Evolutionary conservation across 1,140 invertebrate genomes (phyloP), one percentile per base, ranked within the genome.

Genomic region (Lordiphosa collinella): DNA sequence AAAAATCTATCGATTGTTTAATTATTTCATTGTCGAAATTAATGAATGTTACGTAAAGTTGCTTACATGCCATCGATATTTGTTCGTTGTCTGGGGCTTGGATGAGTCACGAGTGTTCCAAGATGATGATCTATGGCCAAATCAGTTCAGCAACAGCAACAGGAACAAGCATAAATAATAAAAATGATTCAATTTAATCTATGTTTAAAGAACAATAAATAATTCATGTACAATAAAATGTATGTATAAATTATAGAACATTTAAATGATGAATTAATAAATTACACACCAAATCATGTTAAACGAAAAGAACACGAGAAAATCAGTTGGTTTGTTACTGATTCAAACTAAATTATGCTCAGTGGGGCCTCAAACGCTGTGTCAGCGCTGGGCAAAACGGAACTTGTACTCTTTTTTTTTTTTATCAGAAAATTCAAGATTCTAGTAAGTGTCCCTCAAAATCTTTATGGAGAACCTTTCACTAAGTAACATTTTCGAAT

Each of bases 21-120:
- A 71, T 82, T 68, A 63, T 84, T 75, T 78, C 44, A 57, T 71
- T 71, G 66, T 82, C 69, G 71, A 84, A 82, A 70, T 72, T 70
- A 80, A 80, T 80, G 63, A 72, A 75, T 76, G 79, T 82, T 71
- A 76, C 65, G 60, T 63, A 71, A 84, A 72, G 55, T 78, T 82
- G 58, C 70, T 65, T 76, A 61, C 55, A 72, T 56, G 54, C 51
- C 37, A 68, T 58, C 53, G 48, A 61, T 55, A 69, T 63, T 55
- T 63, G 55, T 84, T 82, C 71, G 55, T 60, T 71, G 58, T 75
- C 47, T 58, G 52, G 54, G 48, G 1, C 7, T 29, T 6, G 5
- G 7, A 29, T 29, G 25, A 46, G 58, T 63, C 54, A 37, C 31
- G 51, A 54, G 64, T 48, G 53, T 38, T 73, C 18, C 18, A 22